These are phyloP conservation scores for Lepidocyrtinus sp. DNA, from an alignment of 2,888 invertebrate genomes.

Conservation along the genomic window DNA sequence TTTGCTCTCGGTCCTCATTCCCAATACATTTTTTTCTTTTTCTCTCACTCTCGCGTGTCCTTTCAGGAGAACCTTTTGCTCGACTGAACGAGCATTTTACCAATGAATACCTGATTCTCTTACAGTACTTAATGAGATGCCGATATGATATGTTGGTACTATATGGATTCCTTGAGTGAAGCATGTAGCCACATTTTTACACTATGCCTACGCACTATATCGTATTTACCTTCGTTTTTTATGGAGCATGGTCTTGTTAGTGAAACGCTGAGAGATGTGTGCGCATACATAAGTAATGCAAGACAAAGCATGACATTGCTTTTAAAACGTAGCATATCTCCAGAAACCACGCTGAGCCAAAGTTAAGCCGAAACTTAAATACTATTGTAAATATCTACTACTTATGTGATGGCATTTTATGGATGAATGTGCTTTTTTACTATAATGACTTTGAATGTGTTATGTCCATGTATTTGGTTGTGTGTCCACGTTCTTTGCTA, in stretches of 20 bases:
- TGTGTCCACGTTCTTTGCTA: constrained; percentile 14
- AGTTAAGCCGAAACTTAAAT: not conserved
- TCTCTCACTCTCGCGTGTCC: not conserved
- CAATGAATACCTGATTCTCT: not conserved
- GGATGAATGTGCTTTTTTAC: not conserved
- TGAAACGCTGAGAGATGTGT: not conserved
- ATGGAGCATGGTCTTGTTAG: not conserved
- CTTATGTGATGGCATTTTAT: not conserved
- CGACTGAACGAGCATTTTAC: not conserved
- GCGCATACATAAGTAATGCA: not conserved
- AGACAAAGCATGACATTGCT: not conserved
- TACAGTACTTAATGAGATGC: not conserved
- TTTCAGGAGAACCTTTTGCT: not conserved
- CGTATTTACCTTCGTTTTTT: not conserved
- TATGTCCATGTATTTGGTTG: not conserved
- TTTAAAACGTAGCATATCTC: not conserved
- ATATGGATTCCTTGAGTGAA: not conserved
- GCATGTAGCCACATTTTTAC: not conserved
- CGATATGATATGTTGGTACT: not conserved
- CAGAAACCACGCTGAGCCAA: not conserved
- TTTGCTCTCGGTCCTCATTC: not conserved
- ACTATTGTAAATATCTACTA: not conserved
- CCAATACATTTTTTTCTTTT: not conserved
- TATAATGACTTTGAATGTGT: not conserved
- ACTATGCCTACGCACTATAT: not conserved